A percentile compares a stretch with the other conserved stretches of the same genome.
These are phyloP conservation scores for Eurytoma californica DNA, from an alignment of 2,888 invertebrate genomes.

Conservation along the genomic window DNA sequence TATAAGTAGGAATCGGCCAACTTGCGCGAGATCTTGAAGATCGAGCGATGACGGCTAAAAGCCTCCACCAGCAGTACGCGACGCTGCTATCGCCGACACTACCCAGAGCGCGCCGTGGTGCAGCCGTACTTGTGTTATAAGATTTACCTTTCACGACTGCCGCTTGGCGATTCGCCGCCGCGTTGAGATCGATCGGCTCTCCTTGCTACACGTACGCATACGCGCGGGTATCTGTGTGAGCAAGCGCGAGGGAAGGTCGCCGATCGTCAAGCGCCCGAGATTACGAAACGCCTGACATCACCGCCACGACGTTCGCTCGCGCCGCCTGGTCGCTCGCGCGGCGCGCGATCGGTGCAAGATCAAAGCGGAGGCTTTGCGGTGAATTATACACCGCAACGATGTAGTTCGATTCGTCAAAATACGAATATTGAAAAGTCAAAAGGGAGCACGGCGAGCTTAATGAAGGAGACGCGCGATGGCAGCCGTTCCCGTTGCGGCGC, in stretches of 20 bases:
- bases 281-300: slow-evolving; percentile 48
- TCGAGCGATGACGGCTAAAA: not conserved
- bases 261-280: slow-evolving; percentile 43
- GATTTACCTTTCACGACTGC: slow-evolving; percentile 54
- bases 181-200: slow-evolving; percentile 47
- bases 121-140: slow-evolving; percentile 19
- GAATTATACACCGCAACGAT: slow-evolving; percentile 33
- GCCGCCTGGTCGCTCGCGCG: slow-evolving; percentile 39
- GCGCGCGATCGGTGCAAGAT: slow-evolving; percentile 35
- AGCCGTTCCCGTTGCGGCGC: not conserved
- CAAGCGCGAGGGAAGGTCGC: slow-evolving; percentile 47
- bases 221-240: not conserved
- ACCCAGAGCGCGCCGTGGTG: not conserved
- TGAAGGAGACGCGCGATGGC: too few relatives aligned
- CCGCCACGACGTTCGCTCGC: slow-evolving; percentile 4
- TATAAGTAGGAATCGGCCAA: slow-evolving; percentile 31
- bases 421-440: slow-evolving; percentile 3
- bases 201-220: not conserved
- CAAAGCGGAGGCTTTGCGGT: slow-evolving; percentile 53
- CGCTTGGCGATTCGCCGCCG: slow-evolving; percentile 17
- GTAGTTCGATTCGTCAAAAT: slow-evolving; percentile 40
- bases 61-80: not conserved
- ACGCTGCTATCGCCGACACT: not conserved
- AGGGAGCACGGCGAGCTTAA: not conserved
- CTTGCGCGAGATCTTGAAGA: slow-evolving; percentile 20